Evolutionary conservation across 2,888 invertebrate species (phyloP).

Genomic region (Mythimna albipuncta): DNA sequence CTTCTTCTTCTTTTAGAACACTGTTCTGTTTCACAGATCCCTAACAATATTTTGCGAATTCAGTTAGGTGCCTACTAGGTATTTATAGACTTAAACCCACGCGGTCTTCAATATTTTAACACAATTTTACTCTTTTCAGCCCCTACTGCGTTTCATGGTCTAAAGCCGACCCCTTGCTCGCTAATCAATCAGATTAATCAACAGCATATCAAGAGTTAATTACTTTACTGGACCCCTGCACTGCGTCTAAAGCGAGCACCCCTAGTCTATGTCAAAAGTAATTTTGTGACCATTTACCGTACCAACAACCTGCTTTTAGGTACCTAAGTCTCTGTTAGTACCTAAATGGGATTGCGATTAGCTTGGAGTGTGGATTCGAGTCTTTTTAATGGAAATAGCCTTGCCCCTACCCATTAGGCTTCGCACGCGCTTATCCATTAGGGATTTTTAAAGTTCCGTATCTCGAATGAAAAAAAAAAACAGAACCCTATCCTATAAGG

Average conservation of each 20-base stretch:
- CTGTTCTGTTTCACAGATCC: no score
- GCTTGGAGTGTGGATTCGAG: neutral
- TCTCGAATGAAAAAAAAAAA: no score
- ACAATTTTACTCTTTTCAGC: neutral
- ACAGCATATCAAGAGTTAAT: conserved; percentile 26
- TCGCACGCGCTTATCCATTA: no score
- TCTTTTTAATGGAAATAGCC: neutral
- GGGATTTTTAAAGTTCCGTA: no score
- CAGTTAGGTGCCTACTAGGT: no score
- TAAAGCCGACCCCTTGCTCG: neutral
- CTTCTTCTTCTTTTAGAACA: no score
- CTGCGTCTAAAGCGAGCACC: neutral
- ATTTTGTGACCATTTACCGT: conserved; percentile 22
- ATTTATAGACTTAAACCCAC: neutral
- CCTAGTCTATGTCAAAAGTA: conserved; percentile 10
- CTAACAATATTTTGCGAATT: no score
- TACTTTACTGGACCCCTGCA: conserved; percentile 13
- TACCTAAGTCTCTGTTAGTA: neutral
- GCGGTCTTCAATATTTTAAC: neutral
- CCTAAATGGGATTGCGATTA: neutral
- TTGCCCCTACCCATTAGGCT: no score
- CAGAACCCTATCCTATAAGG: no score
- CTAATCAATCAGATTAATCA: conserved; percentile 31
- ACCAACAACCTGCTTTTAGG: neutral
- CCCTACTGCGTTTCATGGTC: conserved; percentile 10